phyloP scores from a whole-genome alignment of 1,140 invertebrate species.

The Eueides isabella region DNA sequence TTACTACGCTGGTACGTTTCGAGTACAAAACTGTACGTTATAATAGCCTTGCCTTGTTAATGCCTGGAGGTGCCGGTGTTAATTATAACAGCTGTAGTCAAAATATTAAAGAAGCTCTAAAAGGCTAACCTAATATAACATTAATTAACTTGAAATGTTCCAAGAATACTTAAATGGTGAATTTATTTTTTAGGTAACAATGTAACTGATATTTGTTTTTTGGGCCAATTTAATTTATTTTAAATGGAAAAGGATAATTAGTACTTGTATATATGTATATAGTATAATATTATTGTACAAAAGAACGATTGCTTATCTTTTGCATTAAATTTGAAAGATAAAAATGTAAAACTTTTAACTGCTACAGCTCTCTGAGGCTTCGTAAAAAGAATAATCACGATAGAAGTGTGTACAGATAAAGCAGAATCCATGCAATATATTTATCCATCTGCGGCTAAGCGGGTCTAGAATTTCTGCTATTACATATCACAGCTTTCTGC shows the following conservation, averaged over 20 bases:
- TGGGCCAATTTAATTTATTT: neutral
- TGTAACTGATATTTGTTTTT: neutral
- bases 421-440: neutral
- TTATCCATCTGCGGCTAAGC: neutral
- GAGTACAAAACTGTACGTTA: neutral
- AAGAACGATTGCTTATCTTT: neutral
- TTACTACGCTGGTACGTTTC: neutral
- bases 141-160: constrained; percentile 2
- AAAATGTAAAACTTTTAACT: neutral
- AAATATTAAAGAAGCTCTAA: neutral
- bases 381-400: neutral
- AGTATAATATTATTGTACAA: neutral
- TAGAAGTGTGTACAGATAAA: neutral
- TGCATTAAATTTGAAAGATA: neutral
- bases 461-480: neutral
- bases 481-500: neutral
- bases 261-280: neutral
- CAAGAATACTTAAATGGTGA: neutral
- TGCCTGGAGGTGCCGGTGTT: neutral
- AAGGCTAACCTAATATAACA: neutral
- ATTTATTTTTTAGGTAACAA: neutral
- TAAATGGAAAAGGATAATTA: neutral
- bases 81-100: neutral
- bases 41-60: neutral
- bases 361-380: neutral